Conservation (phyloP, 2,113 vertebrate species). For the Spheniscus mendiculus region DNA sequence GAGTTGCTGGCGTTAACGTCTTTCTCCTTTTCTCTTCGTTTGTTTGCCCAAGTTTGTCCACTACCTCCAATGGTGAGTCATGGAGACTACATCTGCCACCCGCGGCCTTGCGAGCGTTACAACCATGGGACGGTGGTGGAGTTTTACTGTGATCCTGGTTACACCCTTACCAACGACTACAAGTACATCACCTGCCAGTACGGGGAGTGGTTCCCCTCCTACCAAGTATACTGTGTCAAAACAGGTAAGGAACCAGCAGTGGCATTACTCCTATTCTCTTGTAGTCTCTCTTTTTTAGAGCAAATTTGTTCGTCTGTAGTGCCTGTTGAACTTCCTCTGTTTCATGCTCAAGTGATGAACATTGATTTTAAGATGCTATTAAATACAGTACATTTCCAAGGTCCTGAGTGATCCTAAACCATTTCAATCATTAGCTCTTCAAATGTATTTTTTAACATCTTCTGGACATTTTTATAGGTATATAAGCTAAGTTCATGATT, state of each 20-base stretch:
- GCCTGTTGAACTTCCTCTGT: background rate
- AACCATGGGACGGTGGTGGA: slow-evolving; percentile 87
- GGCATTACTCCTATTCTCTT: background rate
- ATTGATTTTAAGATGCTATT: background rate
- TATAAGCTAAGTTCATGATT: background rate
- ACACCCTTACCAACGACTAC: slow-evolving; percentile 86
- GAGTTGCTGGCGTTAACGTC: background rate
- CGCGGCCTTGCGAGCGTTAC: slow-evolving; percentile 85
- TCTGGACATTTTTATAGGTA: background rate
- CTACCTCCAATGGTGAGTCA: slow-evolving; percentile 86
- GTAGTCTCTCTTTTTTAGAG: background rate
- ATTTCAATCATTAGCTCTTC: background rate
- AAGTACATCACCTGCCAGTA: slow-evolving; percentile 90
- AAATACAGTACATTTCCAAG: background rate
- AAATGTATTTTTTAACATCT: background rate
- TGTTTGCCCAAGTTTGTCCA: slow-evolving; percentile 80
- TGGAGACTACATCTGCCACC: slow-evolving; percentile 88
- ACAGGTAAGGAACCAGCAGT: slow-evolving; percentile 69
- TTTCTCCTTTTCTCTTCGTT: slow-evolving; percentile 14
- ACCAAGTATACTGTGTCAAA: slow-evolving; percentile 84
- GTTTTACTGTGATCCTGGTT: slow-evolving; percentile 87
- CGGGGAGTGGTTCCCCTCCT: slow-evolving; percentile 86
- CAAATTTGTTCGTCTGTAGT: background rate
- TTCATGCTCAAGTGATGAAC: background rate
- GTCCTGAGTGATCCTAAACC: background rate